Base-by-base conservation (phyloP, 2,113 vertebrate species). In the Leptosomus discolor region DNA sequence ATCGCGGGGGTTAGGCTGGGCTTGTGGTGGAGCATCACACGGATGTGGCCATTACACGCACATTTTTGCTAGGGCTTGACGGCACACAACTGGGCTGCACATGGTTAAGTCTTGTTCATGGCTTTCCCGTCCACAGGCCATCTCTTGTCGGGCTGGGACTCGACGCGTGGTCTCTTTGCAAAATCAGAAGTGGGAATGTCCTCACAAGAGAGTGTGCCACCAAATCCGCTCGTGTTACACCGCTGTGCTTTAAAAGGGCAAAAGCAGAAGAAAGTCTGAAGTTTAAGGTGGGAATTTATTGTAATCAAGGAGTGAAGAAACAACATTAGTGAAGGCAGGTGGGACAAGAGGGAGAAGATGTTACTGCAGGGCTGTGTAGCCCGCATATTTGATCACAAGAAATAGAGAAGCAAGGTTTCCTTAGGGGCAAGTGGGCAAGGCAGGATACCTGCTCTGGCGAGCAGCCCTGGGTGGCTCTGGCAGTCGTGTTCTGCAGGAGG, bases 101-200 rank as follows among this genome's bases (percentile, higher is more conserved):
- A 1, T 0, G 4, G 17, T 16, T 23, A 15, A 6, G 22, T 53
- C 26, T 5, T 6, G 0, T 11, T 32, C 9, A 18, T 6, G 75
- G 10, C 8, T 46, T 56, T 30, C 15, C 23, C 5, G 1, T 9
- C 30, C 14, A 0, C 8, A 10, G 27, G 43, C 41, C 22, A 12
- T 20, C 29, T 37, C 70, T 8, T 56, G 29, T 32, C 61, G 58
- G 22, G 6, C 41, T 48, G 41, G 30, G 7, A 19, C 18, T 18
- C 23, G 10, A 15, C 2, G 29, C 24, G 8, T 0, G 3, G 8
- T 3, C 6, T 32, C 30, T 60, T 56, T 69, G 34, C 21, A 48
- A 61, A 85, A 29, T n/a, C 34, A 10, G 7, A 8, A 0, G 1
- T 15, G 27, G 46, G 20, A 41, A 30, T 3, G 2, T 8, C 39